Base-by-base conservation (phyloP, 2,888 invertebrate species). In the Drosophila atripex region DNA sequence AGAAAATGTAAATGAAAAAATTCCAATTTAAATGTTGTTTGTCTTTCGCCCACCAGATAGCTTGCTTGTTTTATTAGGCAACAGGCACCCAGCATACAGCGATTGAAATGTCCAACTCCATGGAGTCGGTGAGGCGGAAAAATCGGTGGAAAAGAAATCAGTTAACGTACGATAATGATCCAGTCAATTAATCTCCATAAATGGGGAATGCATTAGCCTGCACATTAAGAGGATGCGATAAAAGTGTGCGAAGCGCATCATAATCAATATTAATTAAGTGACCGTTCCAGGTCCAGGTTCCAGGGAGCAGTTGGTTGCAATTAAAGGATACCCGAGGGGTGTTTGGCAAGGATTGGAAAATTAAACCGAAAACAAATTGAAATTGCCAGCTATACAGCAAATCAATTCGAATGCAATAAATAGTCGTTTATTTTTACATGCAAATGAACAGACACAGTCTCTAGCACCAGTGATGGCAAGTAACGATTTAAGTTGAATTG, bases 221-320 rank as follows among this genome's bases (percentile, higher is more conserved):
- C 54, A 70, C 49, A 69, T 61, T 41, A 41, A 52, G 21, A 11
- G 14, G 11, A 21, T 14, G 38, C 46, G 46, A 47, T 32, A 54
- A 68, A 55, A 52, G 45, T 63, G 41, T 25, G 55, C 63, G 49
- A 50, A 63, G 59, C 54, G 55, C 51, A 43, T 60, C 61, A 78
- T 76, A 74, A 83, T 82, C 78, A 86, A 80, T 78, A 83, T 80
- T 78, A 76, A 83, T 82, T 83, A 76, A 61, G 60, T 43, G 11
- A 43, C 50, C 69, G 54, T 53, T 50, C 39, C 47, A 9, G 28
- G 8, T 9, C 9, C 28, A 8, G 0, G 54, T 59, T 50, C 39
- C 47, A 47, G 32, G 41, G 46, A 9, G 39, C 52, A 53, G 52
- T 41, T 30, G 21, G 12, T 23, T 21, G 38, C 69, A 75, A 86